These are phyloP conservation scores for Chaenocephalus aceratus DNA, from an alignment of 2,113 vertebrate genomes.

Conservation along the genomic window DNA sequence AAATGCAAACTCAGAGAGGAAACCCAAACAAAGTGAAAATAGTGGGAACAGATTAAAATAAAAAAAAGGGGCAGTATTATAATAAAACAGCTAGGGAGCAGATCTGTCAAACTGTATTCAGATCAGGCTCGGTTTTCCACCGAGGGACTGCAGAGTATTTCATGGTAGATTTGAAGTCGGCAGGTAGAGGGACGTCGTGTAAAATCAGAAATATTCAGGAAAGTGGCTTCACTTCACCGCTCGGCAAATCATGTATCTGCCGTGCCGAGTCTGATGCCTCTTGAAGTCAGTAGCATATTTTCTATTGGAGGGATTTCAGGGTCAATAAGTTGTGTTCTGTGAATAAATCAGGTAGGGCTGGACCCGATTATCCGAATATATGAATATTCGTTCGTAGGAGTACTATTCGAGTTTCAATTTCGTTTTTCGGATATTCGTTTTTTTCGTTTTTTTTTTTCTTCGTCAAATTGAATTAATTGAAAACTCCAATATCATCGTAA, in stretches of 20 bases:
- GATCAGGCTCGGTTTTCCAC: conserved; percentile 22
- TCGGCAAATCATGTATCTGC: conserved; percentile 13
- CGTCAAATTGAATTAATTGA: no score
- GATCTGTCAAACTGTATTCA: conserved; percentile 37
- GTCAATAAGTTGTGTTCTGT: neutral
- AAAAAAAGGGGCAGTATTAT: neutral
- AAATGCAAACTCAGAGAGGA: conserved; percentile 11
- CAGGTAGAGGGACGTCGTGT: conserved; percentile 19
- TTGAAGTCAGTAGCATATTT: conserved; percentile 7
- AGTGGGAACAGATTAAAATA: neutral
- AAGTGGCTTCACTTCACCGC: conserved; percentile 4
- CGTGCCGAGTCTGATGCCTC: conserved; percentile 24
- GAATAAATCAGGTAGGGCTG: neutral
- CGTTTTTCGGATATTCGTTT: no score
- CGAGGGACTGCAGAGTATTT: conserved; percentile 59
- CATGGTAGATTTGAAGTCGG: conserved; percentile 49
- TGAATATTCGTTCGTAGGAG: no score
- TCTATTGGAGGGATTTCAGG: neutral
- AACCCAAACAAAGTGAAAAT: neutral
- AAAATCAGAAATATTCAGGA: conserved; percentile 26
- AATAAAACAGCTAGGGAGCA: conserved; percentile 1
- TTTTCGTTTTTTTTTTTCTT: no score
- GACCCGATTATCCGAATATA: no score
- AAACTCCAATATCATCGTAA: no score
- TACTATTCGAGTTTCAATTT: no score